A percentile compares a stretch with the other conserved stretches of the same genome.
Conservation (phyloP, 2,888 invertebrate genomes). For the Dioctria rufipes region DNA sequence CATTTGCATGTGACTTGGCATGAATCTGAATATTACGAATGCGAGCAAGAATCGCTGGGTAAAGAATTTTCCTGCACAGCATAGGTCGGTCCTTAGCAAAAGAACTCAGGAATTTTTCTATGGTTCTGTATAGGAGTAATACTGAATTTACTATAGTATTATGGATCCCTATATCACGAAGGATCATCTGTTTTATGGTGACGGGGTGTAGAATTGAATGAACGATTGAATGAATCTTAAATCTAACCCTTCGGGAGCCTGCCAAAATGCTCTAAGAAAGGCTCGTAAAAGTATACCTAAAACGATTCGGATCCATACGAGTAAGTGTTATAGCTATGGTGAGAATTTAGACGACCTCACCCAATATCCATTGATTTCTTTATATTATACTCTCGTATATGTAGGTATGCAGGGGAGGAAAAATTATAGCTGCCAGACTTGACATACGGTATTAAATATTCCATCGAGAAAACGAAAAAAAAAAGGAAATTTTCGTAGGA, state of each 20-base stretch:
- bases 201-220: constrained; percentile 28
- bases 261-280: constrained; percentile 8
- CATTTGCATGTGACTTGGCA: constrained; percentile 45
- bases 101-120: constrained; percentile 31
- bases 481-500: constrained; percentile 11
- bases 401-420: constrained; percentile 6
- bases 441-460: constrained; percentile 44
- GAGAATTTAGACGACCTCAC: constrained; percentile 41
- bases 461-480: constrained; percentile 8
- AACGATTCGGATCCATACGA: constrained; percentile 48
- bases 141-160: constrained; percentile 45
- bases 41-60: neutral
- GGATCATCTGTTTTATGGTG: constrained; percentile 54
- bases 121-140: constrained; percentile 45
- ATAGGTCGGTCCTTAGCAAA: neutral
- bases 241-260: constrained; percentile 29
- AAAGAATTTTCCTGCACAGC: neutral
- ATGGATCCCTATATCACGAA: constrained; percentile 32
- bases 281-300: constrained; percentile 27
- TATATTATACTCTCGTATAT: constrained; percentile 2
- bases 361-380: constrained; percentile 31
- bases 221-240: constrained; percentile 49
- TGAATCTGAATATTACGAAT: constrained; percentile 15
- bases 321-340: constrained; percentile 50
- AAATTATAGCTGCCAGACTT: constrained; percentile 32